Base-by-base conservation (phyloP, 2,888 invertebrate genomes). In the Cyaniris semiargus region DNA sequence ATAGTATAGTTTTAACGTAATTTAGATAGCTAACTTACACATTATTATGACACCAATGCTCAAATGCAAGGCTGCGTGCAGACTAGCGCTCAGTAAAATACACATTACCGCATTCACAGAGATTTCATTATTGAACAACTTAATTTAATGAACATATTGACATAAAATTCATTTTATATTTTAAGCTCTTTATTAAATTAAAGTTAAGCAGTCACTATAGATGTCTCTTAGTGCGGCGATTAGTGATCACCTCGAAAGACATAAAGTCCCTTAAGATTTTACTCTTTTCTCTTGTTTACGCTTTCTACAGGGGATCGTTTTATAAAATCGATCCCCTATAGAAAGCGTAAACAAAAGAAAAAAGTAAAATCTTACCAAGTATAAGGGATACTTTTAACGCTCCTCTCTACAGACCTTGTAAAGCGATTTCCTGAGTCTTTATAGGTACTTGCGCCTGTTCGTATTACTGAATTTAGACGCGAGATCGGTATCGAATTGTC, bases 31-130 rank as follows among this genome's bases (percentile, higher is more conserved):
- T 44, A n/a, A 72, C 72, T 74, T 23, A 76, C 79, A 75, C 78
- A 80, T 76, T 78, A 79, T 81, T 80, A 79, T 75, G 79, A 81
- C 79, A 82, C 80, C 81, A 84, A 84, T 84, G 82, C 31, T 66
- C 66, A 66, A 66, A 66, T 27, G 27, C 13, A 13, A 27, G 27
- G 66, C 66, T 18, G 18, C 31, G 66, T 1, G 27, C 66, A 31
- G 23, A 60, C 23, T 66, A 27, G 18, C 15, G 27, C 18, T 53
- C 18, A 53, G 53, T 53, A 4, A 53, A 53, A 18, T n/a, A n/a
- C n/a, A n/a, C n/a, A 53, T 18, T 15, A 0, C 53, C 53, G 53
- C 18, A 53, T 5, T 18, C 18, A 18, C 4, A 48, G 15, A 18
- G 5, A 1, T 48, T 15, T 48, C 48, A 0, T 10, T 38, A 10